A percentile compares a stretch with the other conserved stretches of the same genome.
phyloP scores from a whole-genome alignment of 1,140 invertebrate genomes.

The Papilio glaucus region DNA sequence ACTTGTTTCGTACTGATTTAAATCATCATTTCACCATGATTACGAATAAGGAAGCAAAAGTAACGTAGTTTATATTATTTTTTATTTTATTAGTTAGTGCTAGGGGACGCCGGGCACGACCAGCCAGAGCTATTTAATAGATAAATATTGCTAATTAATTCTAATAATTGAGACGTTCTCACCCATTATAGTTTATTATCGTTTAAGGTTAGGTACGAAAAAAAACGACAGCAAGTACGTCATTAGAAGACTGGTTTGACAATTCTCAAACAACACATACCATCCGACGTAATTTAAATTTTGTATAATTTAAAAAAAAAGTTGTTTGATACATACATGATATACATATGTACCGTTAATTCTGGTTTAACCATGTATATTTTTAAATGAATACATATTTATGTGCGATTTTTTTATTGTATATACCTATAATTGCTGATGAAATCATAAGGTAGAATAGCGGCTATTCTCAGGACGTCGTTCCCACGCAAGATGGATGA shows the following conservation, averaged over 20 bases:
- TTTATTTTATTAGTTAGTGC: too few species aligned
- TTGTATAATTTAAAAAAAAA: too few species aligned
- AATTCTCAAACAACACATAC: neutral
- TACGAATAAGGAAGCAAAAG: too few species aligned
- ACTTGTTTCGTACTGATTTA: too few species aligned
- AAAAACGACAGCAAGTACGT: neutral
- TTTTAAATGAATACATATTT: neutral
- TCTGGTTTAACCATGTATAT: conserved; percentile 1
- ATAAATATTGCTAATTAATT: neutral
- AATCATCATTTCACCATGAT: too few species aligned
- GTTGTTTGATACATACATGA: conserved; percentile 12
- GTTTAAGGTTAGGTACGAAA: neutral
- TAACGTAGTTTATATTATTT: too few species aligned
- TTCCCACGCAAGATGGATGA: too few species aligned
- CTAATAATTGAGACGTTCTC: neutral
- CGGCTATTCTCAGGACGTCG: too few species aligned
- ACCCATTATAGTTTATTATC: neutral
- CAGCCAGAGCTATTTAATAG: too few species aligned
- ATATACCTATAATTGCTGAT: too few species aligned
- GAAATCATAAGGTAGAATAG: too few species aligned
- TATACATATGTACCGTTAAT: conserved; percentile 11
- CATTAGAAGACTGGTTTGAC: conserved; percentile 10
- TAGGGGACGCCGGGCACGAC: too few species aligned
- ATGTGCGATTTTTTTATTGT: neutral
- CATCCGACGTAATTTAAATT: neutral